A percentile compares a stretch with the other conserved stretches of the same genome.
Conservation (phyloP, 2,113 vertebrate genomes). For the Zapus hudsonius region DNA sequence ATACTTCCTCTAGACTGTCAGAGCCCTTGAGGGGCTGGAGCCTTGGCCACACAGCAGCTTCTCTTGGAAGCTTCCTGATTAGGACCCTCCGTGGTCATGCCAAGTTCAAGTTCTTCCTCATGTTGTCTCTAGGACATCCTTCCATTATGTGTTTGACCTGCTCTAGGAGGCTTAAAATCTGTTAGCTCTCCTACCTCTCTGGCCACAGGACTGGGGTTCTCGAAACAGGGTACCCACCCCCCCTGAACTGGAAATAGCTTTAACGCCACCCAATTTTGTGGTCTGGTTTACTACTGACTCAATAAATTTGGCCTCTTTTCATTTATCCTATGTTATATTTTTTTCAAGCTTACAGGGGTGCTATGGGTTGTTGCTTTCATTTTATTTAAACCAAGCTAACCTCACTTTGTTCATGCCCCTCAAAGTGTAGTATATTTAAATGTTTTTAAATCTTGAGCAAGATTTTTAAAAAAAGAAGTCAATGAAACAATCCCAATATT, state of each 20-base stretch:
- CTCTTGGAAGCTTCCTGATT: too few species aligned
- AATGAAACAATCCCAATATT: background rate
- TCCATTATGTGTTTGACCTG: too few species aligned
- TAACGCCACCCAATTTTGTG: background rate
- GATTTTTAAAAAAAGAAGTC: background rate
- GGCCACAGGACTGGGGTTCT: background rate
- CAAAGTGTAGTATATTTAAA: constrained; percentile 33
- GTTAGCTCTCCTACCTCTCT: background rate
- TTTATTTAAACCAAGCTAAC: constrained; percentile 54
- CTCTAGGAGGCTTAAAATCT: too few species aligned
- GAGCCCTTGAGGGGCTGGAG: too few species aligned
- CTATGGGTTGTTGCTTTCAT: background rate
- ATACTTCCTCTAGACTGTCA: background rate
- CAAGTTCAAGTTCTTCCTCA: too few species aligned
- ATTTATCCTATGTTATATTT: constrained; percentile 8
- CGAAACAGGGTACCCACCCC: background rate
- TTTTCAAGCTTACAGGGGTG: background rate
- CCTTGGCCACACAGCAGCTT: background rate
- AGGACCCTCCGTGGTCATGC: too few species aligned
- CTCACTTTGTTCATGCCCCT: background rate
- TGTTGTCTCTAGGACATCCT: too few species aligned
- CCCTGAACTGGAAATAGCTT: background rate
- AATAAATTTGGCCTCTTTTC: background rate
- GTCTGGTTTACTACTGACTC: background rate
- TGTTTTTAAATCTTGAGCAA: background rate